Evolutionary conservation across 2,113 vertebrate species (phyloP).

Genomic region (Leptobrachium ailaonicum): DNA sequence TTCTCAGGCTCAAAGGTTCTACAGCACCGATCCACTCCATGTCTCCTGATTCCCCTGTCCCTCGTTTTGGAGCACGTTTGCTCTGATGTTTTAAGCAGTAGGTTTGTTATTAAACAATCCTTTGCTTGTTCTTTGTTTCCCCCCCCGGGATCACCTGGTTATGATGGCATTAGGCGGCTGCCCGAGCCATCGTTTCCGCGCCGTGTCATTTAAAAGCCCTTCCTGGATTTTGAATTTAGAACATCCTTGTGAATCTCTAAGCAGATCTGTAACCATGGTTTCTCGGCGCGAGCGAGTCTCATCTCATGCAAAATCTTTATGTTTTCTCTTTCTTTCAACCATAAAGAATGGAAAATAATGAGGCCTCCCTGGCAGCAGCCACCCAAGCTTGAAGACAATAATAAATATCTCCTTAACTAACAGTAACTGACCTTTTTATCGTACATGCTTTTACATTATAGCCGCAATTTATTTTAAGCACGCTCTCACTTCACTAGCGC

Average conservation of each 20-base stretch:
- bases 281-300: slow-evolving; percentile 11
- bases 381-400: slow-evolving; percentile 41
- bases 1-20: too few relatives aligned
- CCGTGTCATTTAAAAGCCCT: slow-evolving; percentile 40
- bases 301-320: slow-evolving; percentile 40
- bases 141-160: slow-evolving; percentile 31
- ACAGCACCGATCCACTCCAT: too few relatives aligned
- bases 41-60: too few relatives aligned
- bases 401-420: slow-evolving; percentile 49
- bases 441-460: slow-evolving; percentile 41
- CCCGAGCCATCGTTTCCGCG: slow-evolving; percentile 34
- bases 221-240: slow-evolving; percentile 38
- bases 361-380: slow-evolving; percentile 10
- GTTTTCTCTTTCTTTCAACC: slow-evolving; percentile 38
- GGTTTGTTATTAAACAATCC: slow-evolving; percentile 15
- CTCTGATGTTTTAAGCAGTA: slow-evolving; percentile 12
- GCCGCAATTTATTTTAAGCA: slow-evolving; percentile 34
- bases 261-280: slow-evolving; percentile 49
- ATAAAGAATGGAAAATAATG: slow-evolving; percentile 49
- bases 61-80: too few relatives aligned
- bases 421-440: slow-evolving; percentile 45
- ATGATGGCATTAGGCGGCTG: slow-evolving; percentile 23
- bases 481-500: background rate
- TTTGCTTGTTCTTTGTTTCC: background rate
- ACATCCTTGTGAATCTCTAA: slow-evolving; percentile 44